phyloP scores from a whole-genome alignment of 2,888 invertebrate genomes.

The Ashinkailepas kermadecensis region DNA sequence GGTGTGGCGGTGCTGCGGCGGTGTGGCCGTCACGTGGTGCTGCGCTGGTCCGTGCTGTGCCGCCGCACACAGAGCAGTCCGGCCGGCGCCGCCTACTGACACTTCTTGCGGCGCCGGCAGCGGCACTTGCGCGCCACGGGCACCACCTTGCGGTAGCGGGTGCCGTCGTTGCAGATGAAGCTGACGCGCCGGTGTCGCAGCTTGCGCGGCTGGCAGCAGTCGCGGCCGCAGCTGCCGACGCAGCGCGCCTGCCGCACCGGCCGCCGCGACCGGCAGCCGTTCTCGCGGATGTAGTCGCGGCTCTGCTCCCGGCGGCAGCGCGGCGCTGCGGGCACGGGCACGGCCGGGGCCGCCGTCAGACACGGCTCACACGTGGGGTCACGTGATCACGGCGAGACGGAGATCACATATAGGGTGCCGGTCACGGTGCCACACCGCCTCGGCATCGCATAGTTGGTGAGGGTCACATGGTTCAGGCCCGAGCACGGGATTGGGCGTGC shows the following conservation, averaged over 20 bases:
- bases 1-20: no score
- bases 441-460: no score
- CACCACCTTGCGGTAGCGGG: constrained; percentile 88
- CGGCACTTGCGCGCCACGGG: constrained; percentile 95
- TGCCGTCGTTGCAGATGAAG: constrained; percentile 84
- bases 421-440: no score
- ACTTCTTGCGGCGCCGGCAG: constrained; percentile 28
- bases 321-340: constrained; percentile 50
- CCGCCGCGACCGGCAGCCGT: constrained; percentile 80
- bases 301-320: constrained; percentile 81
- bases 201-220: constrained; percentile 84
- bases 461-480: no score
- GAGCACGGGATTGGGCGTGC: no score
- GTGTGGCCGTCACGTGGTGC: no score
- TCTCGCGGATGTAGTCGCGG: constrained; percentile 81
- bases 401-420: no score
- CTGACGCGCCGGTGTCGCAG: constrained; percentile 84
- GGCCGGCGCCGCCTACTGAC: not conserved
- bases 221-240: constrained; percentile 61
- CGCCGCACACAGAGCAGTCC: no score
- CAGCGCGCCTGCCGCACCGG: constrained; percentile 85
- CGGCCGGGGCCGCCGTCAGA: no score
- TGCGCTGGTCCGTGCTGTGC: no score
- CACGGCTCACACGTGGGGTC: no score
- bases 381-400: no score